Evolutionary conservation across 1,140 invertebrate genomes (phyloP).

Genomic region (Cyrtorhinus lividipennis): DNA sequence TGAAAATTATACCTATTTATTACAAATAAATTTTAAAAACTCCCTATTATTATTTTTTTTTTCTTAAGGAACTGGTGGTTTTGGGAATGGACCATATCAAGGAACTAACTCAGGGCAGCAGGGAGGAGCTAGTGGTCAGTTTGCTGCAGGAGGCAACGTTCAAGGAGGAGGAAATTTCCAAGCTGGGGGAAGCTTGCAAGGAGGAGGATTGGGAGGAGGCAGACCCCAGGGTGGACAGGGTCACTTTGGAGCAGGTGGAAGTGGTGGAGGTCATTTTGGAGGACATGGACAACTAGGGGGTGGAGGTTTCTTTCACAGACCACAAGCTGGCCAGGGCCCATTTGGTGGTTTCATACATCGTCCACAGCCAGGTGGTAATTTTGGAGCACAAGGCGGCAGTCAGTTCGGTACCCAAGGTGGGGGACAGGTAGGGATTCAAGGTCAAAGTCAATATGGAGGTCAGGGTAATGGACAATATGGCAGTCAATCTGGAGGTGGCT

Average conservation of each 20-base stretch:
- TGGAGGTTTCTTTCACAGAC: background rate
- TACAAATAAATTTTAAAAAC: too few relatives aligned
- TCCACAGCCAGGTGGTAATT: background rate
- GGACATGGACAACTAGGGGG: background rate
- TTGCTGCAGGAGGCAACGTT: constrained; percentile 7
- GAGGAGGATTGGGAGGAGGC: background rate
- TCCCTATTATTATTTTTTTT: too few relatives aligned
- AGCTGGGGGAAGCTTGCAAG: constrained; percentile 2
- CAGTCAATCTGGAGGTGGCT: background rate
- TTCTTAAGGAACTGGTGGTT: too few relatives aligned
- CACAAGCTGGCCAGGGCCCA: background rate
- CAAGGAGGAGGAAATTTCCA: constrained; percentile 13
- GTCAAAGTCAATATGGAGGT: background rate
- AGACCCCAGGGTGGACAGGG: background rate
- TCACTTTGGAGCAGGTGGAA: background rate
- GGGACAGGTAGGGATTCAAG: background rate
- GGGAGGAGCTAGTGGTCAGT: constrained; percentile 9
- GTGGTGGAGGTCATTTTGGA: constrained; percentile 9
- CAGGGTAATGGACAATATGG: background rate
- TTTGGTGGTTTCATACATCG: background rate
- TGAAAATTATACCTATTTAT: too few relatives aligned
- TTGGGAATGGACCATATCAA: background rate
- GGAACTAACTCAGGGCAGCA: background rate
- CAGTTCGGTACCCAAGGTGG: background rate
- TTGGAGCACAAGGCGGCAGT: constrained; percentile 11